Evolutionary conservation across 2,888 invertebrate genomes (phyloP).

Genomic region (Parnassius mnemosyne): DNA sequence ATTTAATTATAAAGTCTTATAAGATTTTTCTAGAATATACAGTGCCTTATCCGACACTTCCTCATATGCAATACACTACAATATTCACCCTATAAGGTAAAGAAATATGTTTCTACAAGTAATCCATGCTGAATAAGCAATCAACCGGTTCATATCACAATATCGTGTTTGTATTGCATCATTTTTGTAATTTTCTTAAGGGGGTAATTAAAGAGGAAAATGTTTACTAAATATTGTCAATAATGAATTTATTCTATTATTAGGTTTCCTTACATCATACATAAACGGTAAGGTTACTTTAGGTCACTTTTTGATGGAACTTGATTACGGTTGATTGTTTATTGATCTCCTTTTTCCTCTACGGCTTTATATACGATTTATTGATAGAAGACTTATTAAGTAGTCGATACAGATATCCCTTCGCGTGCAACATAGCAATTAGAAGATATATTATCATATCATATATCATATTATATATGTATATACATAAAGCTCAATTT

Average conservation of each 20-base stretch:
- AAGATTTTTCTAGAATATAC: too few species aligned
- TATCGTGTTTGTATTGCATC: slow-evolving; percentile 33
- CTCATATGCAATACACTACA: not conserved
- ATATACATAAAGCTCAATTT: not conserved
- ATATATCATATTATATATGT: too few species aligned
- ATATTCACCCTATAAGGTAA: slow-evolving; percentile 3
- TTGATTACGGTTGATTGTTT: not conserved
- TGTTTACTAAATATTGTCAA: slow-evolving; percentile 3
- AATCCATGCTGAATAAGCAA: slow-evolving; percentile 14
- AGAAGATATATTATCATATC: too few species aligned
- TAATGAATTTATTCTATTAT: slow-evolving; percentile 8
- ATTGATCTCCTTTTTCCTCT: not conserved
- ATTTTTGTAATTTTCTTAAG: slow-evolving; percentile 20
- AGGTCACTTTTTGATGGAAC: not conserved
- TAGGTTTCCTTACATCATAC: slow-evolving; percentile 10
- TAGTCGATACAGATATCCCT: not conserved
- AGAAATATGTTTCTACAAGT: slow-evolving; percentile 1
- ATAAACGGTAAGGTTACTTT: not conserved
- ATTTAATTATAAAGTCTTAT: too few species aligned
- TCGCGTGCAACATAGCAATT: not conserved
- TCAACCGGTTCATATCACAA: slow-evolving; percentile 30
- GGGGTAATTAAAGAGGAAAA: slow-evolving; percentile 18
- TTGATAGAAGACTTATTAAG: not conserved
- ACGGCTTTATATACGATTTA: too few species aligned
- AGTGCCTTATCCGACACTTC: too few species aligned